A percentile compares a stretch with the other conserved stretches of the same genome.
phyloP scores from a whole-genome alignment of 2,113 vertebrate species.

The Propithecus coquereli region DNA sequence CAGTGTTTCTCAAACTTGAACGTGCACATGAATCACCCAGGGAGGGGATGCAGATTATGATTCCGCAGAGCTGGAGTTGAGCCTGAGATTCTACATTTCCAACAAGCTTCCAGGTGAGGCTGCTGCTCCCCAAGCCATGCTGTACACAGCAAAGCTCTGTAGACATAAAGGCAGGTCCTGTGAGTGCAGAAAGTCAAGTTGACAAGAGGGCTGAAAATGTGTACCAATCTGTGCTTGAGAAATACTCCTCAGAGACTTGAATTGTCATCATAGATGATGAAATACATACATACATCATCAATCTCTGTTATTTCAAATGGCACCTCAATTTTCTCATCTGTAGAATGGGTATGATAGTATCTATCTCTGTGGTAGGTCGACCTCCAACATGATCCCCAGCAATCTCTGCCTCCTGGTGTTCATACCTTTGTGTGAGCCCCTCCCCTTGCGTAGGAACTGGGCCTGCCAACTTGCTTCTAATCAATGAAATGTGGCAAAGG shows the following conservation, averaged over 20 bases:
- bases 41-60: background rate
- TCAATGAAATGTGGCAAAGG: background rate
- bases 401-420: background rate
- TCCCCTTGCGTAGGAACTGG: background rate
- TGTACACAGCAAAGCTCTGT: background rate
- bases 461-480: background rate
- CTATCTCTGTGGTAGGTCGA: background rate
- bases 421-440: background rate
- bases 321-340: background rate
- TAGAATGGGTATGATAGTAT: background rate
- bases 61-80: background rate
- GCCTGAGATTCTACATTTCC: background rate
- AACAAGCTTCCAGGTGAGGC: background rate
- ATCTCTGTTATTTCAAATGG: background rate
- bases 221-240: background rate
- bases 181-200: background rate
- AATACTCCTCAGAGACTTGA: background rate
- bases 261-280: background rate
- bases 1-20: background rate
- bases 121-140: background rate
- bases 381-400: background rate
- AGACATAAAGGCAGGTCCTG: background rate
- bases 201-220: background rate
- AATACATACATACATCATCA: background rate
- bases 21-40: too few relatives aligned